Evolutionary conservation across 2,113 vertebrate genomes (phyloP).

Genomic region (Perca flavescens): DNA sequence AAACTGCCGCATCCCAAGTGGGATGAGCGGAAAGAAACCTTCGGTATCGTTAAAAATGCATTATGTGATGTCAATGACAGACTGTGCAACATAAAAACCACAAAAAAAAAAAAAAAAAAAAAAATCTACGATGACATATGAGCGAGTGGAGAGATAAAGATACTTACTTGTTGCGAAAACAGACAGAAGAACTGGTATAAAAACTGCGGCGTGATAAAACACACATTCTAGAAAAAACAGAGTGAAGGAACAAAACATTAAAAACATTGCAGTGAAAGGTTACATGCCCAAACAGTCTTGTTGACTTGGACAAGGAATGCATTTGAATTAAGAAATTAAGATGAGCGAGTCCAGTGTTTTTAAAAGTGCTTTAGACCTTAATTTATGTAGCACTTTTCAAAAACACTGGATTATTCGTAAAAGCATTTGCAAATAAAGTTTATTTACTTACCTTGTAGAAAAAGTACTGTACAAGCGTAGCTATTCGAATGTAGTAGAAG

Average conservation of each 20-base stretch:
- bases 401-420: neutral
- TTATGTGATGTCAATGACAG: neutral
- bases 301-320: neutral
- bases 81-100: constrained; percentile 25
- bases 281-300: neutral
- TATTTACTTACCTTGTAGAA: constrained; percentile 95
- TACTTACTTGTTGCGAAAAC: constrained; percentile 99
- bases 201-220: constrained; percentile 99
- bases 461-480: constrained; percentile 99
- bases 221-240: constrained; percentile 95
- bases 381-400: neutral
- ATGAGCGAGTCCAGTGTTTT: neutral
- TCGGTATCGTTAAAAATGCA: neutral
- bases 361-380: neutral
- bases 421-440: neutral
- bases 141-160: constrained; percentile 21
- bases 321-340: constrained; percentile 3
- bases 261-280: constrained; percentile 4
- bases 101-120: constrained; percentile 22
- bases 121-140: constrained; percentile 11
- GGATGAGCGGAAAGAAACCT: neutral
- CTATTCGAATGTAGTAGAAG: constrained; percentile 99
- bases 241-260: constrained; percentile 55
- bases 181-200: constrained; percentile 99
- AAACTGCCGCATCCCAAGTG: neutral